Percentiles rank a stretch among this genome's conserved stretches.
phyloP scores from a whole-genome alignment of 2,888 invertebrate genomes.

The Chrysopilus asiliformis region DNA sequence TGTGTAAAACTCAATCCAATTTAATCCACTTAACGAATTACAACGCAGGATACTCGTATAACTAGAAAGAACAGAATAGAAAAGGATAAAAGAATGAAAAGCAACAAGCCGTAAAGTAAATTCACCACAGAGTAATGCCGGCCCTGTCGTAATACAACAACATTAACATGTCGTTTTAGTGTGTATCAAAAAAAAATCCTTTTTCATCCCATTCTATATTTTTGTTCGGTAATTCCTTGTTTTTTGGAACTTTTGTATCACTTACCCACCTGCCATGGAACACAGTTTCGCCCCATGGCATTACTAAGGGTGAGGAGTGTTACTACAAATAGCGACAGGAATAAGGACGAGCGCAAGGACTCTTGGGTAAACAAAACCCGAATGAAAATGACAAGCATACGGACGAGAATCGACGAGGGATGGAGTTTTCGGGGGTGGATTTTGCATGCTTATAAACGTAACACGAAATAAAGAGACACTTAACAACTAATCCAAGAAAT shows the following conservation, averaged over 20 bases:
- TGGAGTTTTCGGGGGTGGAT: not conserved
- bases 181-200: not conserved
- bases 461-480: constrained; percentile 15
- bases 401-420: not conserved
- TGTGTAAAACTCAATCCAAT: constrained; percentile 12
- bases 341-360: not conserved
- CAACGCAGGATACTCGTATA: constrained; percentile 6
- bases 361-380: constrained; percentile 6
- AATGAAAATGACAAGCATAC: constrained; percentile 6
- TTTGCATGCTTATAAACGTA: constrained; percentile 10
- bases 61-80: too few species aligned
- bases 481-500: constrained; percentile 17
- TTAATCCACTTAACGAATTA: constrained; percentile 14
- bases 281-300: constrained; percentile 5
- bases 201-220: too few species aligned
- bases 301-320: constrained; percentile 2
- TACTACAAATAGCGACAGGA: not conserved
- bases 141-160: too few species aligned
- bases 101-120: too few species aligned
- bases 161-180: not conserved
- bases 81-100: too few species aligned
- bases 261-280: constrained; percentile 14
- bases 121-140: too few species aligned
- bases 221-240: too few species aligned
- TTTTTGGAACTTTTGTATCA: constrained; percentile 7